phyloP scores from a whole-genome alignment of 2,888 invertebrate species.

The Chelonus formosanus region DNA sequence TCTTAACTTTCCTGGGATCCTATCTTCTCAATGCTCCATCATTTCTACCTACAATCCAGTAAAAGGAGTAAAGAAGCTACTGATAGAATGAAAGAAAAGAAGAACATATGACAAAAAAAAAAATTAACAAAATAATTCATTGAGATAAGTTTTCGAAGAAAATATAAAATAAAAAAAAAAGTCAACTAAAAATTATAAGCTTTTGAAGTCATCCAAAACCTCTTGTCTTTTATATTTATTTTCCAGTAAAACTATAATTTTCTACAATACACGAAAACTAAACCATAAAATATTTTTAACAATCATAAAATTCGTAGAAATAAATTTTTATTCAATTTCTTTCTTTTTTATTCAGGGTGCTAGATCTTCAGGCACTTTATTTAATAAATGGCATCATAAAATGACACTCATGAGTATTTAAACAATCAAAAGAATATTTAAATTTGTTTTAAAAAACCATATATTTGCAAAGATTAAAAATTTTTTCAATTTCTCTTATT shows the following conservation, averaged over 20 bases:
- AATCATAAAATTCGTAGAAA: not conserved
- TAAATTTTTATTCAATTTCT: no score
- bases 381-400: not conserved
- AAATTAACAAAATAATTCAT: no score
- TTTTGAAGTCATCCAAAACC: not conserved
- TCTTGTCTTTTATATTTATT: slow-evolving; percentile 24
- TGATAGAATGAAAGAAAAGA: slow-evolving; percentile 14
- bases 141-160: no score
- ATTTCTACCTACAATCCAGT: slow-evolving; percentile 27
- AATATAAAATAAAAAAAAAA: not conserved
- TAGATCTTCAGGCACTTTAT: no score
- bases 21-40: slow-evolving; percentile 20
- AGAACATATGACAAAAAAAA: not conserved
- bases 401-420: not conserved
- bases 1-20: slow-evolving; percentile 22
- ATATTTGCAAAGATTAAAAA: no score
- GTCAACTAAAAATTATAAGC: not conserved
- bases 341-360: no score
- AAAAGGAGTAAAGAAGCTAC: slow-evolving; percentile 17
- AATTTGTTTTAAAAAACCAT: no score
- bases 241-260: slow-evolving; percentile 11
- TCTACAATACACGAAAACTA: slow-evolving; percentile 1
- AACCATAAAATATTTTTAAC: slow-evolving; percentile 12
- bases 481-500: no score
- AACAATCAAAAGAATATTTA: no score